Evolutionary conservation across 2,888 invertebrate species (phyloP), one percentile per base, ranked within the genome.

Genomic region (Augiades crinisus): DNA sequence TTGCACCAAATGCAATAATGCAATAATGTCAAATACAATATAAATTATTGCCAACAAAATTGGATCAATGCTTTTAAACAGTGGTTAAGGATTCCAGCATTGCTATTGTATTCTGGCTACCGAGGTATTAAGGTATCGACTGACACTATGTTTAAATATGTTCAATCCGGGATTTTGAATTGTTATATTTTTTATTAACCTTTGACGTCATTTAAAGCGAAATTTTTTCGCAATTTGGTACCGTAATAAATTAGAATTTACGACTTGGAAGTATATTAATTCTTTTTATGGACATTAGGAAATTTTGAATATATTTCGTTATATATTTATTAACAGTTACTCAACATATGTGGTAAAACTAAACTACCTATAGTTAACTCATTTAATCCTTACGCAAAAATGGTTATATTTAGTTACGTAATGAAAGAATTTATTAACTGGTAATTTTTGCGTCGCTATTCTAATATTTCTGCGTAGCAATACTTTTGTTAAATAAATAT

Each of bases 291-390:
- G 37, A 24, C 8, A 47, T 55, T 51, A 43, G 36, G 51, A 47
- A 46, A 55, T 55, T 46, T 47, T 43, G 14, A 45, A 54, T 53
- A 53, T 41, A 5, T 51, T 46, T 38, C 22, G 36, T 17, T 43
- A 27, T 21, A 44, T 47, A 44, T 47, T 53, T 43, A 31, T 17
- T 44, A 44, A 5, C 7, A 30, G 31, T 58, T 55, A 52, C 53
- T 46, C 55, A 58, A 60, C 19, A 41, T 19, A 27, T 47, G 37
- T 47, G 47, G 44, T 47, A 45, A 51, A 58, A 47, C 30, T 51
- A 55, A 51, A 34, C 53, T 17, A 51, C 40, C 21, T n/a, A 16
- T 14, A 27, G 7, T 43, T 13, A 12, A 37, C 27, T 37, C 0
- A 34, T 21, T 37, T 21, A 1, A 37, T 47, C 14, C 34, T 54